phyloP scores from a whole-genome alignment of 2,888 invertebrate species.

The Resseliella maxima region DNA sequence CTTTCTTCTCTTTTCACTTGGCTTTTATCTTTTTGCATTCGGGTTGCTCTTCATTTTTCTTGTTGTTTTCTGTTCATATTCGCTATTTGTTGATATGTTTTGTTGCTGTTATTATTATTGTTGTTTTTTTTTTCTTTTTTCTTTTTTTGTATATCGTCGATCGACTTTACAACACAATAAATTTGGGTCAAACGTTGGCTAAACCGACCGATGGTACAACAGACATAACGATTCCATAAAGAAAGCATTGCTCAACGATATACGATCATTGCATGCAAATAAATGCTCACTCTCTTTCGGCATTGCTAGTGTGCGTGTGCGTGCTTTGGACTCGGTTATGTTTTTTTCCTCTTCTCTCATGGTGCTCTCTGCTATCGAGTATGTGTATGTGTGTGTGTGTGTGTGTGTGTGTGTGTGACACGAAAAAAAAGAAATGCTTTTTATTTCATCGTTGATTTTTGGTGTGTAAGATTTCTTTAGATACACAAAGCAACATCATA shows the following conservation, averaged over 20 bases:
- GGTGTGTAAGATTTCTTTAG: neutral
- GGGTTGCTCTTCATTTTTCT: neutral
- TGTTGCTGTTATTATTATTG: neutral
- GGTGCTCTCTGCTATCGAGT: no score
- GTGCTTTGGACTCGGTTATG: conserved; percentile 33
- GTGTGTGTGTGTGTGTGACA: neutral
- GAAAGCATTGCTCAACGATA: conserved; percentile 41
- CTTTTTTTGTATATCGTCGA: conserved; percentile 32
- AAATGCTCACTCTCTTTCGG: no score
- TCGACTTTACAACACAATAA: conserved; percentile 48
- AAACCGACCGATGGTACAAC: neutral
- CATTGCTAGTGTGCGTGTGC: no score
- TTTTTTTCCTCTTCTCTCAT: no score
- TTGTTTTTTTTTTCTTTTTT: neutral
- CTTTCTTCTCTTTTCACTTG: neutral
- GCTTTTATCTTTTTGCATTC: neutral
- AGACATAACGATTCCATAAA: neutral
- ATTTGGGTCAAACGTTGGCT: conserved; percentile 35
- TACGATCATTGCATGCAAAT: conserved; percentile 49
- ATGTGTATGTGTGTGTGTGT: no score
- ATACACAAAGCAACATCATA: neutral
- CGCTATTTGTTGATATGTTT: no score
- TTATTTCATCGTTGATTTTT: neutral
- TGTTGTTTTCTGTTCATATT: neutral
- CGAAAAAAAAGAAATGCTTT: neutral